Evolutionary conservation across 2,113 vertebrate genomes (phyloP), one percentile per base, ranked within the genome.

Genomic region (Datnioides undecimradiatus): DNA sequence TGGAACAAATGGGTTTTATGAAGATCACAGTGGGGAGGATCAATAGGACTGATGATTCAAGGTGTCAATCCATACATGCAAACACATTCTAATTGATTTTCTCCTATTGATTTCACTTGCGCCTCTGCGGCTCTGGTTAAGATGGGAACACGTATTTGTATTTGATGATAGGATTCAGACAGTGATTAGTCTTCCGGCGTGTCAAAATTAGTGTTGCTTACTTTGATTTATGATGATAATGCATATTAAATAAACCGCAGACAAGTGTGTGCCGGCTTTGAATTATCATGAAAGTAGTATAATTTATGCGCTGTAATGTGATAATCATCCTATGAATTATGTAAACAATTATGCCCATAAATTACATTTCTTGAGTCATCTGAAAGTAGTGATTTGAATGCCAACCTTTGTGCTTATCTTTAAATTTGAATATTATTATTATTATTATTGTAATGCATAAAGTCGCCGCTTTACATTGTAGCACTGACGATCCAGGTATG

Each of bases 81-180:
- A 93, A 93, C 92, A 91, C 83, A 92, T 85, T 91, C 87, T 93
- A 91, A 93, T 92, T 88, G 93, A 94, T 94, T 93, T 94, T 90
- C 76, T 52, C 74, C 87, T 78, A 93, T 92, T 88, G 92, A 93
- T 93, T 91, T 48, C 68, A 46, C 84, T 40, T 5, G 60, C 51
- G 75, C 81, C 80, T 82, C 69, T 59, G 82, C 48, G 23, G 66
- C 77, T 84, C 78, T 90, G 84, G 80, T 91, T 89, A 90, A 88
- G 85, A 89, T 1, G 45, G 55, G 87, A 88, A 82, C 87, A 86
- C 73, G 83, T 63, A 49, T 80, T 80, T 83, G 79, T 78, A 54
- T 91, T 86, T 90, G 82, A 91, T 87, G 85, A 85, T 83, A 81
- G 84, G 78, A 80, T 74, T 67, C 88, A 87, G 86, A 70, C 82